Conservation (phyloP, 2,888 invertebrate genomes). For the Lathronympha strigana region DNA sequence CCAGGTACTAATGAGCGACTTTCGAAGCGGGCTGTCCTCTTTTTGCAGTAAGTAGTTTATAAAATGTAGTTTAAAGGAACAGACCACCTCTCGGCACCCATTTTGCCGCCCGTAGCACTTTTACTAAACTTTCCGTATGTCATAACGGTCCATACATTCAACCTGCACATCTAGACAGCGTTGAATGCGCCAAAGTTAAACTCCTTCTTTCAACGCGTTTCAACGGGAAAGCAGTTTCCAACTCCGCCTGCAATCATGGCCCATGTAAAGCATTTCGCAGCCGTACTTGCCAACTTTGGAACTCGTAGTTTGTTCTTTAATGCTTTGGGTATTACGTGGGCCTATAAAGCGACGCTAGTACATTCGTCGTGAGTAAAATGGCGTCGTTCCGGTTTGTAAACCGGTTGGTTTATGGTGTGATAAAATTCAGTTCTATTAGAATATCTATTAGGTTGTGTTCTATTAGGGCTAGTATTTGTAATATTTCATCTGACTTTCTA, state of each 20-base stretch:
- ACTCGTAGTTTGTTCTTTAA: slow-evolving; percentile 37
- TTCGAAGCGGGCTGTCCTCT: background rate
- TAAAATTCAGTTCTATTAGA: background rate
- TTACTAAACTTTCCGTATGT: slow-evolving; percentile 27
- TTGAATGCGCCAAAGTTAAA: slow-evolving; percentile 29
- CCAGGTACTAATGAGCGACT: background rate
- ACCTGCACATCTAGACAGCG: slow-evolving; percentile 29
- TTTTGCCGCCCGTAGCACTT: slow-evolving; percentile 17
- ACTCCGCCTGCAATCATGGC: slow-evolving; percentile 36
- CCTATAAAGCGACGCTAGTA: slow-evolving; percentile 28
- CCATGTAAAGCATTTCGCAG: slow-evolving; percentile 38
- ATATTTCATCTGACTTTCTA: too few species aligned
- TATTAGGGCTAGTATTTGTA: background rate
- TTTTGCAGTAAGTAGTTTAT: background rate
- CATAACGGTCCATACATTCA: slow-evolving; percentile 32
- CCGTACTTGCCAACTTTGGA: slow-evolving; percentile 31
- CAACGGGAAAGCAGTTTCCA: slow-evolving; percentile 28
- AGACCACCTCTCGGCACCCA: background rate
- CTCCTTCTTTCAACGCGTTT: slow-evolving; percentile 33
- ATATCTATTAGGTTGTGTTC: background rate
- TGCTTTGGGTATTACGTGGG: slow-evolving; percentile 26
- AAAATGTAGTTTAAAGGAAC: background rate
- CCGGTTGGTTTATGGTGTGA: background rate
- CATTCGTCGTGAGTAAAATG: slow-evolving; percentile 1
- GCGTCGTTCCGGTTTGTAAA: background rate